phyloP scores from a whole-genome alignment of 2,797 vertebrate genomes.

The Danio jaintianensis region DNA sequence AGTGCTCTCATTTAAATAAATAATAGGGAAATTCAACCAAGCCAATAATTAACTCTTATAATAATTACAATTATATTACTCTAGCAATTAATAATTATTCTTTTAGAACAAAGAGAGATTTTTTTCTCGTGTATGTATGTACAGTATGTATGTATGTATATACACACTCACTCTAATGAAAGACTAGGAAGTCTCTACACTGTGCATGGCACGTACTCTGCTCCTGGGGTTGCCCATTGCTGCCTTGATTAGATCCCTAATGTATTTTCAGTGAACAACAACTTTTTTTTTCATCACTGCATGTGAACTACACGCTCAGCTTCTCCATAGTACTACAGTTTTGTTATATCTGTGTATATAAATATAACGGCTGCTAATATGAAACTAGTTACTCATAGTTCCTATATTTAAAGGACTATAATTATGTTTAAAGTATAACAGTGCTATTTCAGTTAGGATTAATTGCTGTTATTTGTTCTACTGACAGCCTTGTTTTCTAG shows the following conservation, averaged over 20 bases:
- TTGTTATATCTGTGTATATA: too few relatives aligned
- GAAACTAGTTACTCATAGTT: too few relatives aligned
- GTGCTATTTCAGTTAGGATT: too few relatives aligned
- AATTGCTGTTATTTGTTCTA: too few relatives aligned
- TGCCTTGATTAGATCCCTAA: slow-evolving; percentile 33
- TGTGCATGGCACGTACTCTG: background rate
- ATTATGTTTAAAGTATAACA: too few relatives aligned
- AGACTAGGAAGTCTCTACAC: background rate
- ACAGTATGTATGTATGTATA: background rate
- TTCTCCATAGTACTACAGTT: background rate
- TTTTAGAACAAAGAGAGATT: too few relatives aligned
- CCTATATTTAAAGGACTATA: too few relatives aligned
- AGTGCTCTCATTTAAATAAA: slow-evolving; percentile 20
- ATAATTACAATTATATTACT: slow-evolving; percentile 21
- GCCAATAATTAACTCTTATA: slow-evolving; percentile 32
- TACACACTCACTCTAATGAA: background rate
- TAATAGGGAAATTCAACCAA: slow-evolving; percentile 28
- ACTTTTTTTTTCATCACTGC: background rate
- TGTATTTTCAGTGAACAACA: slow-evolving; percentile 4
- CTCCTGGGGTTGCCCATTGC: background rate
- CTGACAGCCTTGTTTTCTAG: too few relatives aligned
- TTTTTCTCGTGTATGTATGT: background rate
- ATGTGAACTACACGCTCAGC: background rate
- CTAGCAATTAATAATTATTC: background rate
- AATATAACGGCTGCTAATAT: too few relatives aligned